Evolutionary conservation across 2,888 invertebrate genomes (phyloP).

Genomic region (Stenoptilia bipunctidactyla): DNA sequence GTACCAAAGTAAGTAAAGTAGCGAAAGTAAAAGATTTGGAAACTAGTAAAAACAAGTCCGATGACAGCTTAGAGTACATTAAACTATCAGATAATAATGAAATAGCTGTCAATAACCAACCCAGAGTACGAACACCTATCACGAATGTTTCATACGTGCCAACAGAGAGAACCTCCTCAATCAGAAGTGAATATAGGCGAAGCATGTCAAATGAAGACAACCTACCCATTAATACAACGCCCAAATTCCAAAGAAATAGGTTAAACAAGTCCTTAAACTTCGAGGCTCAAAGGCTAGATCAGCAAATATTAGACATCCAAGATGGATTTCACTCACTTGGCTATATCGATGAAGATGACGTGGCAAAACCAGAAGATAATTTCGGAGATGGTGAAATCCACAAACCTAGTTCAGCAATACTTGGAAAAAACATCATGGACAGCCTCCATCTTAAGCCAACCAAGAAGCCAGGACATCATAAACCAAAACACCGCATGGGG

Average conservation of each 20-base stretch:
- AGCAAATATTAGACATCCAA: conserved; percentile 63
- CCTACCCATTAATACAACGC: conserved; percentile 38
- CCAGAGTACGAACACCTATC: conserved; percentile 60
- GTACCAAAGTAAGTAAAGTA: conserved; percentile 51
- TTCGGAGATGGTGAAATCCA: conserved; percentile 34
- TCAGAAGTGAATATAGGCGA: conserved; percentile 42
- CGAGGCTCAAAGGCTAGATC: conserved; percentile 57
- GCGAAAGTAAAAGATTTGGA: conserved; percentile 62
- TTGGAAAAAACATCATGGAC: conserved; percentile 62
- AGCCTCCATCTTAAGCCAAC: conserved; percentile 53
- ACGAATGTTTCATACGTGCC: conserved; percentile 54
- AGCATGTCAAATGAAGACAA: conserved; percentile 53
- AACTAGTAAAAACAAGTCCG: conserved; percentile 51
- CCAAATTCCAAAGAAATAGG: conserved; percentile 62
- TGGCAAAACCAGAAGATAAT: conserved; percentile 23
- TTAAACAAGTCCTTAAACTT: conserved; percentile 62
- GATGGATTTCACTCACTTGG: conserved; percentile 59
- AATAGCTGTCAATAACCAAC: conserved; percentile 62
- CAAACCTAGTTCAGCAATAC: conserved; percentile 50
- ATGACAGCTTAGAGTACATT: conserved; percentile 58
- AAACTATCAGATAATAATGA: conserved; percentile 57
- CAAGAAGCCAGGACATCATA: conserved; percentile 55
- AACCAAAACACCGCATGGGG: conserved; percentile 53
- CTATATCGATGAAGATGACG: conserved; percentile 51
- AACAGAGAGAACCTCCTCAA: conserved; percentile 39